Base-by-base conservation (phyloP, 2,113 vertebrate genomes). In the Calonectris borealis region DNA sequence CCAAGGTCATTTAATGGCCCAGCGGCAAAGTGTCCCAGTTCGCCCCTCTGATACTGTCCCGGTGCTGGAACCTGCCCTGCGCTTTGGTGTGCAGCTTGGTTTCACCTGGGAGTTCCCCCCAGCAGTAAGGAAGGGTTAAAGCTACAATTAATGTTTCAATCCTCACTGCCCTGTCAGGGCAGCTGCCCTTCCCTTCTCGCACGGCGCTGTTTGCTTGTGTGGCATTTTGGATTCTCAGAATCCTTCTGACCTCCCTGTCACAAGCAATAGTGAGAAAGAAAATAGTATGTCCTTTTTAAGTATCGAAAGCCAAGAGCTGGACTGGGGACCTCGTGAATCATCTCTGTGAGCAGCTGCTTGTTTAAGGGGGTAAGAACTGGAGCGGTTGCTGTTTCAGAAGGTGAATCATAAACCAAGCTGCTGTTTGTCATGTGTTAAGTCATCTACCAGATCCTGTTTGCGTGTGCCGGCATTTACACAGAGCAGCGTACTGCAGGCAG, bases 221-320 rank as follows among this genome's bases (percentile, higher is more conserved):
- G 83, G 58, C 42, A 2, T 46, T 65, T 55, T 4, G 13, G 55
- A 22, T 73, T 94, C 52, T 82, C 46, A 8, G 66, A 94, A 83
- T 55, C 70, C 29, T 24, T 73, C 76, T 95, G 72, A 60, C 49
- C 38, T 81, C 21, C 46, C 60, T 0, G 0, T 48, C 60, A n/a
- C 19, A 32, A 49, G 62, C 83, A 58, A 10, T 7, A 73, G 34
- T 4, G 44, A 80, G 51, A 22, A 49, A 79, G 86, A 46, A 86
- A 94, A 91, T 49, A 66, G 3, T 22, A 44, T 88, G 31, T 86
- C 94, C 94, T 93, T 87, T 97, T 95, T 76, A 81, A 96, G 83
- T 72, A 91, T 42, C 2, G 11, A 64, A 90, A 88, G 51, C 51
- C 66, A 78, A 73, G 61, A n/a, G 36, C 73, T 79, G 57, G 52